These are phyloP conservation scores for Mechanitis mazaeus DNA, from an alignment of 2,888 invertebrate genomes.

Conservation along the genomic window DNA sequence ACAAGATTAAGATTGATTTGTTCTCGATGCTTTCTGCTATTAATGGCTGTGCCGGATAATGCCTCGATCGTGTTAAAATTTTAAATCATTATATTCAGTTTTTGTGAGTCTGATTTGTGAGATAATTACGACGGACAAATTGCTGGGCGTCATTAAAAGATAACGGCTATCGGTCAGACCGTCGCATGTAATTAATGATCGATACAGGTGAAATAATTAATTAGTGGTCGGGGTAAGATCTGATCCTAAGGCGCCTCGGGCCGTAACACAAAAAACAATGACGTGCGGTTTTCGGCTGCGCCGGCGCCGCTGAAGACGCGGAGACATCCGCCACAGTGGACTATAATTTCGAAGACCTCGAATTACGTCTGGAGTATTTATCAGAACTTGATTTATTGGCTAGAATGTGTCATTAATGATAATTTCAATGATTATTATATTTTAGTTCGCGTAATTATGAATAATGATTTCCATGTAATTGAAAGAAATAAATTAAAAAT, in stretches of 20 bases:
- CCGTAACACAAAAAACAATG: constrained; percentile 73
- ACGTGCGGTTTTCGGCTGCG: constrained; percentile 70
- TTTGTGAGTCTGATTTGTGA: constrained; percentile 64
- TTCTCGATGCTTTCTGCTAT: constrained; percentile 73
- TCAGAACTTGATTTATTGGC: constrained; percentile 51
- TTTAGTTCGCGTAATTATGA: constrained; percentile 40
- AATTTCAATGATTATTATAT: constrained; percentile 63
- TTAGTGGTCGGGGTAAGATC: constrained; percentile 63
- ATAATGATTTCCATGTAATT: constrained; percentile 23
- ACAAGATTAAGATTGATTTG: constrained; percentile 77
- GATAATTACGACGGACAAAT: constrained; percentile 74
- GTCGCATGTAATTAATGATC: constrained; percentile 71
- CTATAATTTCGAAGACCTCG: constrained; percentile 75
- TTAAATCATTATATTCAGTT: constrained; percentile 66
- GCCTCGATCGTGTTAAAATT: constrained; percentile 66
- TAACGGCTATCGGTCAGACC: constrained; percentile 62
- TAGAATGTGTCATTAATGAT: constrained; percentile 73
- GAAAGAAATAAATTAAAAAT: constrained; percentile 12
- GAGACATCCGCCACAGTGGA: constrained; percentile 68
- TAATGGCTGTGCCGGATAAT: constrained; percentile 67
- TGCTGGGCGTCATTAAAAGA: constrained; percentile 69
- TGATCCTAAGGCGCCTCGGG: constrained; percentile 60
- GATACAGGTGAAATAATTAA: constrained; percentile 77
- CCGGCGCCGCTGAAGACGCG: constrained; percentile 61
- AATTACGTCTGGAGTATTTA: constrained; percentile 73